A percentile compares a stretch with the other conserved stretches of the same genome.
These are phyloP conservation scores for Agrotis puta DNA, from an alignment of 2,888 invertebrate genomes.

Conservation along the genomic window DNA sequence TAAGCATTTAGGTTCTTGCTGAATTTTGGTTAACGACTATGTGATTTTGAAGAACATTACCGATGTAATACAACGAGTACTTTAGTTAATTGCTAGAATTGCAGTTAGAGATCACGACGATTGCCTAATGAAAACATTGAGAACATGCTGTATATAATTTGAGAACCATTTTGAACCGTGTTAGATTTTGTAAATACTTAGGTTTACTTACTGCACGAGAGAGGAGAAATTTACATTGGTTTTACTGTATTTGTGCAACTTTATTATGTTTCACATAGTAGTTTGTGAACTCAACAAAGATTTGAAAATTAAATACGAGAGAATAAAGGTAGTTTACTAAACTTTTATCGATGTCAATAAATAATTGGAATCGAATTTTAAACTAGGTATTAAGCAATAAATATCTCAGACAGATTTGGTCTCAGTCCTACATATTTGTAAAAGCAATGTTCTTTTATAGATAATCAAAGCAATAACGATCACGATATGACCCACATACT, in stretches of 20 bases:
- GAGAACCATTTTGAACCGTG: constrained; percentile 17
- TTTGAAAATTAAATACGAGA: constrained; percentile 37
- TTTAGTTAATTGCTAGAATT: constrained; percentile 27
- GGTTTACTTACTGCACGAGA: constrained; percentile 14
- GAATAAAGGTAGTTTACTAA: constrained; percentile 7
- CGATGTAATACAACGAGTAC: not conserved
- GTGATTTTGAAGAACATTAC: constrained; percentile 7
- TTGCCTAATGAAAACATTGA: constrained; percentile 7
- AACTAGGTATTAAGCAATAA: constrained; percentile 58
- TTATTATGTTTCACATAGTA: constrained; percentile 11
- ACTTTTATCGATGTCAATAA: constrained; percentile 37
- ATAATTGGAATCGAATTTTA: constrained; percentile 45
- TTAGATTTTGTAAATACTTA: constrained; percentile 32
- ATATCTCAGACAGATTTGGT: constrained; percentile 65
- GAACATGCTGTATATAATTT: constrained; percentile 22
- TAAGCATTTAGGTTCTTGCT: not conserved
- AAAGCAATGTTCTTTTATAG: constrained; percentile 71
- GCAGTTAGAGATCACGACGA: not conserved
- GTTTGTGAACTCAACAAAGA: constrained; percentile 16
- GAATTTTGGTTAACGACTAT: not conserved
- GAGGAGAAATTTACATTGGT: constrained; percentile 32
- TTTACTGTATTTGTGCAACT: constrained; percentile 19
- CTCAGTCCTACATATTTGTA: constrained; percentile 65
- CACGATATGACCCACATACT: constrained; percentile 80
- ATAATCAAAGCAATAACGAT: constrained; percentile 80